Conservation (phyloP, 2,113 vertebrate species). For the Archocentrus centrarchus region DNA sequence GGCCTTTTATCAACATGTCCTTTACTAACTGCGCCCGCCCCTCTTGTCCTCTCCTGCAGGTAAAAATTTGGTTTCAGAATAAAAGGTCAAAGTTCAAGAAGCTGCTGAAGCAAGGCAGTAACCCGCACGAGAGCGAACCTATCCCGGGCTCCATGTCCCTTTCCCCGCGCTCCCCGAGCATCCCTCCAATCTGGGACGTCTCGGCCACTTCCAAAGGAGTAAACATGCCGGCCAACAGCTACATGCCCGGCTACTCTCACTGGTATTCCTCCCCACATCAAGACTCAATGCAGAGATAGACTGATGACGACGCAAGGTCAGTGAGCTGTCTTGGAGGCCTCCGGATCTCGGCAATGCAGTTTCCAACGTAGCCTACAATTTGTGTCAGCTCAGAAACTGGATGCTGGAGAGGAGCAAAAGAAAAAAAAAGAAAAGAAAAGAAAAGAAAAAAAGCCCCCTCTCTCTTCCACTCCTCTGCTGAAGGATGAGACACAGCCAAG, state of each 20-base stretch:
- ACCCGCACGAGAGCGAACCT: slow-evolving; percentile 93
- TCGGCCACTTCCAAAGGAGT: slow-evolving; percentile 96
- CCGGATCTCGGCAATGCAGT: slow-evolving; percentile 64
- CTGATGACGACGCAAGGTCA: slow-evolving; percentile 44
- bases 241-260: slow-evolving; percentile 98
- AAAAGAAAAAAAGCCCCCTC: background rate
- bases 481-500: slow-evolving; percentile 54
- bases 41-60: slow-evolving; percentile 77
- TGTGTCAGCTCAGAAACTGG: slow-evolving; percentile 70
- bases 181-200: slow-evolving; percentile 99
- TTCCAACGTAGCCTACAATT: slow-evolving; percentile 71
- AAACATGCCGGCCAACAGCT: slow-evolving; percentile 97
- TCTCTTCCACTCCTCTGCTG: slow-evolving; percentile 40
- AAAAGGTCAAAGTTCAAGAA: slow-evolving; percentile 99
- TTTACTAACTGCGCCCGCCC: background rate
- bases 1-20: background rate
- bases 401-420: slow-evolving; percentile 43
- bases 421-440: background rate
- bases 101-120: slow-evolving; percentile 95
- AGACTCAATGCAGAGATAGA: slow-evolving; percentile 99
- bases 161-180: slow-evolving; percentile 94
- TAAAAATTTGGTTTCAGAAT: slow-evolving; percentile 99
- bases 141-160: slow-evolving; percentile 92
- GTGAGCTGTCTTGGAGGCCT: slow-evolving; percentile 63
- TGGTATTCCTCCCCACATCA: slow-evolving; percentile 99